Conservation (phyloP, 1,140 invertebrate genomes). For the Seison nebaliae region DNA sequence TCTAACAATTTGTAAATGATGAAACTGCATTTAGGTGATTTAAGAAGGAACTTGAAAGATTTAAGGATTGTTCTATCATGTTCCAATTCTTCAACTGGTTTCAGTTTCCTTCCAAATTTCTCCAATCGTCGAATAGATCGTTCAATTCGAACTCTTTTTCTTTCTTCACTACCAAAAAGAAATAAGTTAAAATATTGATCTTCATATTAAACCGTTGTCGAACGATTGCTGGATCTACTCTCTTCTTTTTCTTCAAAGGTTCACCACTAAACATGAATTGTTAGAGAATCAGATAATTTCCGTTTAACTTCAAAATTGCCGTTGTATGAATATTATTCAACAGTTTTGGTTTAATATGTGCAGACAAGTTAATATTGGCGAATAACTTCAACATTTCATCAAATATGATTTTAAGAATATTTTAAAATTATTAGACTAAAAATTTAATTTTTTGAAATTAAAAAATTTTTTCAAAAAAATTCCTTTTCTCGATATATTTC, state of each 20-base stretch:
- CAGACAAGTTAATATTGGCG: too few species aligned
- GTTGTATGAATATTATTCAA: too few species aligned
- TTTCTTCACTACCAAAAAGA: constrained; percentile 1
- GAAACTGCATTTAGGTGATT: background rate
- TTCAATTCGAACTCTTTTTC: constrained; percentile 5
- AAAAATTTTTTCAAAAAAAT: too few species aligned
- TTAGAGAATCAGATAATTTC: too few species aligned
- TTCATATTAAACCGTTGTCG: background rate
- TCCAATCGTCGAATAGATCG: constrained; percentile 7
- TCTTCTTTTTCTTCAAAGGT: constrained; percentile 7
- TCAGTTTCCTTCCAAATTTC: constrained; percentile 5
- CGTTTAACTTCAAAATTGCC: too few species aligned
- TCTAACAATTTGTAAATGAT: constrained; percentile 1
- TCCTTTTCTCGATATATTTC: too few species aligned
- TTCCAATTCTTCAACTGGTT: constrained; percentile 9
- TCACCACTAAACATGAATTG: too few species aligned
- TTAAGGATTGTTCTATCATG: constrained; percentile 4
- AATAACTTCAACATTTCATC: too few species aligned
- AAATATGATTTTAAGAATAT: too few species aligned
- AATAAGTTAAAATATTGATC: background rate
- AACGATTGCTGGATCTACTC: constrained; percentile 5
- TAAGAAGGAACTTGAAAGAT: constrained; percentile 4
- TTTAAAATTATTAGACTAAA: too few species aligned
- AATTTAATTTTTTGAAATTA: too few species aligned
- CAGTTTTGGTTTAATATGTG: too few species aligned